Evolutionary conservation across 2,797 vertebrate genomes (phyloP).

Genomic region (Antrozous pallidus): DNA sequence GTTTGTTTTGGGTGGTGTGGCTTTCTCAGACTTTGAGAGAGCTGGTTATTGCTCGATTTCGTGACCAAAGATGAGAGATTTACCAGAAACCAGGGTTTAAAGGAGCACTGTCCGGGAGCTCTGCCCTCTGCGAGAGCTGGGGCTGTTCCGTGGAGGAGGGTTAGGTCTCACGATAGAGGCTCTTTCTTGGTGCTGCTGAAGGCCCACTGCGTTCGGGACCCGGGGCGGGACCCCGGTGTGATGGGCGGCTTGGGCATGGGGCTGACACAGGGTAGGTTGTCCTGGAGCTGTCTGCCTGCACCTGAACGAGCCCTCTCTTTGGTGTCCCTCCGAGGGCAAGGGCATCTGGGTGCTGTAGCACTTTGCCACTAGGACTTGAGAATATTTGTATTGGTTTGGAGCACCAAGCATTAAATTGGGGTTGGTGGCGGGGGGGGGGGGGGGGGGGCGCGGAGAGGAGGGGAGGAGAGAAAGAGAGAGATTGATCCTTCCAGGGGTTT

Average conservation of each 20-base stretch:
- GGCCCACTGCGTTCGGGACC: accelerated
- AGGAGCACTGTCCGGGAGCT: neutral
- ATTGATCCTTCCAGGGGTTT: too few species aligned
- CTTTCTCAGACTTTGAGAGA: neutral
- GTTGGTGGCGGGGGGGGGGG: neutral
- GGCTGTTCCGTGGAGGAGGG: neutral
- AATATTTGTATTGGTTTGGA: neutral
- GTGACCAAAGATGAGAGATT: neutral
- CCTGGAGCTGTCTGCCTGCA: neutral
- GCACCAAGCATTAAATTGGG: neutral
- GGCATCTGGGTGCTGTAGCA: neutral
- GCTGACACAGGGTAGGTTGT: neutral
- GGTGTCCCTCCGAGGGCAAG: neutral
- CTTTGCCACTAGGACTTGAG: neutral
- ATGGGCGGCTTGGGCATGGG: neutral
- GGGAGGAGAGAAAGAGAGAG: neutral
- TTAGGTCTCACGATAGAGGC: neutral
- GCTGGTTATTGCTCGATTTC: neutral
- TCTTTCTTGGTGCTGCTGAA: neutral
- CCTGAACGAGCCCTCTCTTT: accelerated
- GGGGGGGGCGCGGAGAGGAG: too few species aligned
- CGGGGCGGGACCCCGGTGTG: accelerated
- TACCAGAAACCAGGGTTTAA: neutral
- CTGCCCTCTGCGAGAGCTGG: neutral
- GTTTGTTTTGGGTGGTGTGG: neutral